phyloP scores from a whole-genome alignment of 2,113 vertebrate species.

The Menidia beryllina region DNA sequence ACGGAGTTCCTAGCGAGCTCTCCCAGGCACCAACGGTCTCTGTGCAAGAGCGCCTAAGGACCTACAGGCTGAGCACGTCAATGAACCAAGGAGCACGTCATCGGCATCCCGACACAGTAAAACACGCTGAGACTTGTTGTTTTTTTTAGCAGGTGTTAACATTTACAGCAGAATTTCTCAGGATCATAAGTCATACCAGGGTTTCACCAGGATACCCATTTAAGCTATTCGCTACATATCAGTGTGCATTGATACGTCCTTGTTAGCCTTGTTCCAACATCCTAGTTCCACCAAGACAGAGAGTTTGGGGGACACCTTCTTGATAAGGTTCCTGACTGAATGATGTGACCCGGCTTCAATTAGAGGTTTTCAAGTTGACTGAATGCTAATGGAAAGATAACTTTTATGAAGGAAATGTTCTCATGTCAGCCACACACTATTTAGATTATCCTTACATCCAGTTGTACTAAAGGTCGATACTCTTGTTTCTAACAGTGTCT shows the following conservation, averaged over 20 bases:
- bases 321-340: no score
- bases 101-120: neutral
- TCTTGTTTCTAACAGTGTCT: no score
- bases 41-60: constrained; percentile 1
- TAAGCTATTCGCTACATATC: neutral
- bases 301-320: no score
- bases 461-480: no score
- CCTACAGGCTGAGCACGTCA: constrained; percentile 2
- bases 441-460: no score
- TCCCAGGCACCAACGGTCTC: constrained; percentile 26
- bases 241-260: neutral
- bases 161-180: neutral
- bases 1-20: constrained; percentile 18
- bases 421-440: no score
- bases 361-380: no score
- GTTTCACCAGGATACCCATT: neutral
- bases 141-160: neutral
- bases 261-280: no score
- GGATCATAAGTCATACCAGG: neutral
- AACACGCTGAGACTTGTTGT: constrained; percentile 36
- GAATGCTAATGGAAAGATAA: no score
- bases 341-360: no score
- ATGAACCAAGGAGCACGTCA: neutral
- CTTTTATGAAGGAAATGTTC: no score
- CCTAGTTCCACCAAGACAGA: no score